Percentiles rank a stretch among this genome's conserved stretches.
These are phyloP conservation scores for Calliphora vicina DNA, from an alignment of 1,140 invertebrate species.

Conservation along the genomic window DNA sequence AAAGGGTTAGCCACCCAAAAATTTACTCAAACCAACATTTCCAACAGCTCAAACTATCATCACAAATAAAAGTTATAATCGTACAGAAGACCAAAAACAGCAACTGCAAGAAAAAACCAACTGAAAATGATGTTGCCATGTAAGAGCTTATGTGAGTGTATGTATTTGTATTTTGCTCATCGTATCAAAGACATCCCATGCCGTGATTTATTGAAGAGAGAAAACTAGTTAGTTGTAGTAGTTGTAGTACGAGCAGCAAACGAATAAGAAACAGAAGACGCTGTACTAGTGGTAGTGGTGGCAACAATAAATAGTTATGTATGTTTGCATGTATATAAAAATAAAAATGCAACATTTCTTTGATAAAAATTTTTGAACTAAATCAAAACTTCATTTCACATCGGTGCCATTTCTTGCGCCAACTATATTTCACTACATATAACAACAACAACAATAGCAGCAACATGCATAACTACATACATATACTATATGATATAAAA, in stretches of 20 bases:
- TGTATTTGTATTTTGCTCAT: slow-evolving; percentile 47
- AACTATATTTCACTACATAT: slow-evolving; percentile 13
- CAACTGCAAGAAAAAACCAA: slow-evolving; percentile 27
- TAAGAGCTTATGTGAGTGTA: background rate
- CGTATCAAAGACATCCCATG: slow-evolving; percentile 63
- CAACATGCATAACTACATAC: background rate
- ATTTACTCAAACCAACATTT: too few relatives aligned
- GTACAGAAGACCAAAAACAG: background rate
- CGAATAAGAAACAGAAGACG: slow-evolving; percentile 34
- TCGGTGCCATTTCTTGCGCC: slow-evolving; percentile 62
- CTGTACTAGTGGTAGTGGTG: slow-evolving; percentile 38
- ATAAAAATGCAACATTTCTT: slow-evolving; percentile 50
- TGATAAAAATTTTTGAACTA: slow-evolving; percentile 62
- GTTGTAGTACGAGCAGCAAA: slow-evolving; percentile 24
- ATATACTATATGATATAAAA: background rate
- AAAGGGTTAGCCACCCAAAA: background rate
- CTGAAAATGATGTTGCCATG: slow-evolving; percentile 44
- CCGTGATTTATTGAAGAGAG: slow-evolving; percentile 60
- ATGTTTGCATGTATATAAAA: background rate
- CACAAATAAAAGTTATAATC: background rate
- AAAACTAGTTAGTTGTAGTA: slow-evolving; percentile 51
- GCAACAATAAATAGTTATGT: slow-evolving; percentile 39
- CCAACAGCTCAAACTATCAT: slow-evolving; percentile 1
- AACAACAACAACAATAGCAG: background rate
- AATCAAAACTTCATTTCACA: slow-evolving; percentile 64